Percentiles rank a stretch among this genome's conserved stretches.
Conservation (phyloP, 92 coral and sea anemone species). For the Zoanthus sociatus region DNA sequence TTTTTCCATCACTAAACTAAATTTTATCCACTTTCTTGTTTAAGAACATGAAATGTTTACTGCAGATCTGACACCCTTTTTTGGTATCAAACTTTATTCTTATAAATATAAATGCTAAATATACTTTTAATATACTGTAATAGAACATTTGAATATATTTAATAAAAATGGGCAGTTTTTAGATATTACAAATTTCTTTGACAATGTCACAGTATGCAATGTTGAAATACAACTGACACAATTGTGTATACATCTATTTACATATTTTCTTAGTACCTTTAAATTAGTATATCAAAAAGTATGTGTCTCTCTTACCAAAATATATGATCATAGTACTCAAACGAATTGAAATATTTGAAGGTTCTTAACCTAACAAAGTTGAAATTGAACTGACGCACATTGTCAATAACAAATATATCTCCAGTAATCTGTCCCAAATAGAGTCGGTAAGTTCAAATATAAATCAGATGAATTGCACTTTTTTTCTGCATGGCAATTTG, state of each 20-base stretch:
- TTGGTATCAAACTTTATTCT: too few species aligned
- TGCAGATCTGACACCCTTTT: too few species aligned
- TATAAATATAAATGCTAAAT: too few species aligned
- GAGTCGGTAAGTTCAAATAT: neutral
- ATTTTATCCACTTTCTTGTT: too few species aligned
- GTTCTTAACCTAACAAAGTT: neutral
- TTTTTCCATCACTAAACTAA: too few species aligned
- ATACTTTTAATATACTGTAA: too few species aligned
- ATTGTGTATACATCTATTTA: neutral
- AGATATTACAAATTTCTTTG: too few species aligned
- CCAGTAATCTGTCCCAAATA: neutral
- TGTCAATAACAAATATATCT: neutral
- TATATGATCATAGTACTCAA: neutral
- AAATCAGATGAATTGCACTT: slow-evolving; percentile 24
- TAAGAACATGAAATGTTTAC: too few species aligned
- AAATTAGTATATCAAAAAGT: neutral
- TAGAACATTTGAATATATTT: too few species aligned
- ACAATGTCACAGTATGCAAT: too few species aligned
- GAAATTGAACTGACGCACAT: neutral
- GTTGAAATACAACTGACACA: neutral
- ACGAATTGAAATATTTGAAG: neutral
- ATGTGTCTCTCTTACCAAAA: neutral
- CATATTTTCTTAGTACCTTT: neutral
- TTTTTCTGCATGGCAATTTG: slow-evolving; percentile 58
- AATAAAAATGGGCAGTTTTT: too few species aligned